Percentiles rank a stretch among this genome's conserved stretches.
Conservation (phyloP, 2,888 invertebrate genomes). For the Ectobius pallidus region DNA sequence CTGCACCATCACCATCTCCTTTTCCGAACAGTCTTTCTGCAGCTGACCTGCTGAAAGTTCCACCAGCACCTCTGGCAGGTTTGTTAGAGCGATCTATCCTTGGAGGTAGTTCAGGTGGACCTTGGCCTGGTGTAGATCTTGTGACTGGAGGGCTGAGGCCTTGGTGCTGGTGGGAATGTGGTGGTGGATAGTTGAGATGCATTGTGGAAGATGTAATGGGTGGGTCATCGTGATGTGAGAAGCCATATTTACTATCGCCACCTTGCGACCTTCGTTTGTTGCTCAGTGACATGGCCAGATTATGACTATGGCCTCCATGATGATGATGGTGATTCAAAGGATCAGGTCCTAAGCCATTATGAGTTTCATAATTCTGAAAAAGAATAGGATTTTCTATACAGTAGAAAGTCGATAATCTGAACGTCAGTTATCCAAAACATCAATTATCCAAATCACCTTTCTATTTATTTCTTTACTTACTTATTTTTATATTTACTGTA, state of each 20-base stretch:
- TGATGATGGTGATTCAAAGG: conserved; percentile 35
- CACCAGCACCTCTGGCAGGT: conserved; percentile 59
- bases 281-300: conserved; percentile 44
- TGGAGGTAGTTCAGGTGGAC: conserved; percentile 81
- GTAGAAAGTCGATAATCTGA: no score
- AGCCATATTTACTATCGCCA: conserved; percentile 69
- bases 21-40: conserved; percentile 58
- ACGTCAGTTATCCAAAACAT: no score
- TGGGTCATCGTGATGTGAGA: conserved; percentile 52
- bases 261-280: conserved; percentile 54
- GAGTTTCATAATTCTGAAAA: conserved; percentile 39
- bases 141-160: conserved; percentile 41
- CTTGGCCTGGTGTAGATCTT: conserved; percentile 44
- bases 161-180: conserved; percentile 38
- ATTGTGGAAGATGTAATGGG: conserved; percentile 40
- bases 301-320: conserved; percentile 35
- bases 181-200: conserved; percentile 41
- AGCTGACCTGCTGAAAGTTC: conserved; percentile 56
- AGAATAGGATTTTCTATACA: no score
- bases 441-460: no score
- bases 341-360: conserved; percentile 36
- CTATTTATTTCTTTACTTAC: no score
- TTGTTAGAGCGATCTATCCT: conserved; percentile 79
- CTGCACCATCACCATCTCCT: conserved; percentile 56
- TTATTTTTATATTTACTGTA: no score